Evolutionary conservation across 2,888 invertebrate genomes (phyloP), one percentile per base, ranked within the genome.

Genomic region (Camponotus fellah): DNA sequence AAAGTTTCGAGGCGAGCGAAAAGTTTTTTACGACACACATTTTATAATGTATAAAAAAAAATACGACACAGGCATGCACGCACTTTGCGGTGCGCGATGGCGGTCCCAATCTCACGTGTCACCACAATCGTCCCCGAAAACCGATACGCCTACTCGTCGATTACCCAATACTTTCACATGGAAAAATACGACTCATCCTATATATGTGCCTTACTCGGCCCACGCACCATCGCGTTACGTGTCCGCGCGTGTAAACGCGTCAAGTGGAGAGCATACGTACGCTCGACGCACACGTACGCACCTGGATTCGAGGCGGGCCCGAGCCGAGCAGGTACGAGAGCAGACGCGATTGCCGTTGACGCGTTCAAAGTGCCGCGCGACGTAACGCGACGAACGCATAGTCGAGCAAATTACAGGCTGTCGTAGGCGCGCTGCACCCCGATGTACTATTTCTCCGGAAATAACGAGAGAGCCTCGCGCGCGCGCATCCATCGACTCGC

Each of bases 401-500:
- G 32, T n/a, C 43, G 72, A 3, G 37, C 17, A 8, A 32, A 46
- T 26, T 17, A 21, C n/a, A 34, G 8, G 32, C 71, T 26, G 26
- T 26, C 26, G 26, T 26, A n/a, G 6, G 32, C 71, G 37, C 26
- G 60, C 46, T 12, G 75, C 34, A 40, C 79, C 17, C 40, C n/a
- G 26, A 56, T 32, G 9, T 12, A 37, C 76, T 76, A 37, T 12
- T 68, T 40, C 53, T 53, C 43, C 65, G 69, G 69, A 46, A 46
- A 34, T 10, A 34, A 26, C 53, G 79, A 58, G 58, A 21, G 34
- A 3, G 43, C 49, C 34, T 26, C 69, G 12, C 49, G 49, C 64
- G 64, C 34, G 74, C 12, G 10, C 17, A 66, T 84, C 87, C 77
- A 80, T 86, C 81, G 68, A 66, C 17, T 85, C 82, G 82, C 89